These are phyloP conservation scores for Rhynchotus rufescens DNA, from an alignment of 2,797 vertebrate species.

Conservation along the genomic window DNA sequence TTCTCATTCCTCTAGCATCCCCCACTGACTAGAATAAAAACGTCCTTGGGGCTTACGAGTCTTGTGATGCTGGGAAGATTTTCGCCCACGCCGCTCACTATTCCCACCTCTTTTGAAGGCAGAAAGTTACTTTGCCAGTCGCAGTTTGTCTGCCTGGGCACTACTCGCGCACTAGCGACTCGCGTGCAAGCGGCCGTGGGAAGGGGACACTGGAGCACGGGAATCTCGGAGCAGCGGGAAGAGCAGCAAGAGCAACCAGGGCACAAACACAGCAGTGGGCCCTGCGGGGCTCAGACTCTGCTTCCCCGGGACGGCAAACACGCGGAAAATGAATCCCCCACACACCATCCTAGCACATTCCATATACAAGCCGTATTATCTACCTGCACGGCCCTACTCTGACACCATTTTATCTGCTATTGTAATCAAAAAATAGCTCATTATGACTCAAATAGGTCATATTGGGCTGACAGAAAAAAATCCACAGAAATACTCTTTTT, in stretches of 20 bases:
- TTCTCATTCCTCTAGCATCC: slow-evolving; percentile 32
- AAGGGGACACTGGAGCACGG: background rate
- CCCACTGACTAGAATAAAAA: slow-evolving; percentile 41
- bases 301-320: background rate
- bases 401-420: background rate
- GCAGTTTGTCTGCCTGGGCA: background rate
- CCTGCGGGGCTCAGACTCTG: background rate
- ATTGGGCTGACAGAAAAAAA: background rate
- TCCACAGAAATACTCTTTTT: background rate
- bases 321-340: background rate
- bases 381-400: background rate
- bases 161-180: background rate
- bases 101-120: background rate
- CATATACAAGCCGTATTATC: background rate
- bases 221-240: background rate
- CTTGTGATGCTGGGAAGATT: slow-evolving; percentile 28
- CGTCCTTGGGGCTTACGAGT: background rate
- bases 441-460: background rate
- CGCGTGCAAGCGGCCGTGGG: background rate
- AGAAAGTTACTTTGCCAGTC: background rate
- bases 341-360: background rate
- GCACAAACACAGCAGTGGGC: no score
- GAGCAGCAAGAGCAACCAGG: background rate
- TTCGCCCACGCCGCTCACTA: slow-evolving; percentile 26
- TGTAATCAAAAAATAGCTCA: background rate